phyloP scores from a whole-genome alignment of 2,113 vertebrate species.

The Isichthys henryi region DNA sequence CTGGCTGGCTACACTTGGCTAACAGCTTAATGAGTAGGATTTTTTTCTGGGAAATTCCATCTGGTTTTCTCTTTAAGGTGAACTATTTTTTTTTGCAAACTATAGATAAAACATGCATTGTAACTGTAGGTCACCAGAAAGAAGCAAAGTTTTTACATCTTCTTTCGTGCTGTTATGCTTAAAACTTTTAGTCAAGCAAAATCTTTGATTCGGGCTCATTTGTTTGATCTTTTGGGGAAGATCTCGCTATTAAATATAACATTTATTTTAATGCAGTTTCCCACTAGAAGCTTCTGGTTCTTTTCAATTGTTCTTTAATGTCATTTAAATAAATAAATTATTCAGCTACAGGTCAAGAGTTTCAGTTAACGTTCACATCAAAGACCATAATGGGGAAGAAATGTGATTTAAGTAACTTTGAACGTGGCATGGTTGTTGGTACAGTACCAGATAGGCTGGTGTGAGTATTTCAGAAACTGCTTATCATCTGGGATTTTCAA shows the following conservation, averaged over 20 bases:
- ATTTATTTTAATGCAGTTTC: background rate
- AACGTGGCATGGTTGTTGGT: background rate
- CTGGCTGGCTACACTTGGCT: slow-evolving; percentile 46
- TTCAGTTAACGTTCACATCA: background rate
- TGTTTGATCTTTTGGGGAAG: background rate
- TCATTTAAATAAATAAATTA: background rate
- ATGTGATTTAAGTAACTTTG: background rate
- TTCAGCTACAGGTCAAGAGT: background rate
- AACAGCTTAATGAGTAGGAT: slow-evolving; percentile 51
- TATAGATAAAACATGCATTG: background rate
- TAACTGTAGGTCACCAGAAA: background rate
- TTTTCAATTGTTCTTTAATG: background rate
- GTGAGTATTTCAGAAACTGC: background rate
- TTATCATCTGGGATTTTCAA: background rate
- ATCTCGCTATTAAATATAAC: background rate
- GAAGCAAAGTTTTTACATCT: background rate
- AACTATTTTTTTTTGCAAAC: background rate
- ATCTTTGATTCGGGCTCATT: background rate
- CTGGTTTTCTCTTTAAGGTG: slow-evolving; percentile 30
- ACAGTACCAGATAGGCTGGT: background rate
- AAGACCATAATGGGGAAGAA: background rate
- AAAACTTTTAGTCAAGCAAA: background rate
- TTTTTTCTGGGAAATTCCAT: slow-evolving; percentile 42
- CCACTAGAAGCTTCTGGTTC: background rate
- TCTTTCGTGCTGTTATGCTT: background rate